Conservation (phyloP, 2,113 vertebrate species). For the Heterocephalus glaber region DNA sequence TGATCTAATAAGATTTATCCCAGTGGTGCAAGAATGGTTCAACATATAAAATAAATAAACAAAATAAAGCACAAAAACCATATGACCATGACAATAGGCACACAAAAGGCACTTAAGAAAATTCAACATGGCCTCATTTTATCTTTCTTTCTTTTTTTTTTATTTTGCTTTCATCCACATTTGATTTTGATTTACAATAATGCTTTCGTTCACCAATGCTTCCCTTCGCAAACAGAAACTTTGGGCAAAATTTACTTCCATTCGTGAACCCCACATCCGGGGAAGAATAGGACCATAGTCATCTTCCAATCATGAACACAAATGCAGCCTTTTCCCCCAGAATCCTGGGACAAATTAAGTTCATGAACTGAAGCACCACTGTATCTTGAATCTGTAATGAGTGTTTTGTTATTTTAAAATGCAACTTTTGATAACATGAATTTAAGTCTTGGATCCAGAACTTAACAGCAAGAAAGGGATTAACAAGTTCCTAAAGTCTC, state of each 20-base stretch:
- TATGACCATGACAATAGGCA: neutral
- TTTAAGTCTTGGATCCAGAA: neutral
- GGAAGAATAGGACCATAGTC: no score
- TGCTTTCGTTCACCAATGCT: neutral
- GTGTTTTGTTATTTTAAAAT: neutral
- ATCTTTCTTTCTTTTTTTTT: no score
- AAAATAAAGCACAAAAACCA: neutral
- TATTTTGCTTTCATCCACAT: no score
- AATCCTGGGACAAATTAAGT: neutral
- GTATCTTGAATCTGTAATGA: neutral
- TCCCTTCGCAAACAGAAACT: neutral
- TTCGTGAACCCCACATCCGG: neutral
- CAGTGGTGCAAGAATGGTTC: neutral
- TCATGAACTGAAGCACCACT: neutral
- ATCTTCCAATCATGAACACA: no score
- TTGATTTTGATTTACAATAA: no score
- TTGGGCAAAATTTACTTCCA: neutral
- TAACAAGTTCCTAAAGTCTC: neutral
- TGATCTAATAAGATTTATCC: neutral
- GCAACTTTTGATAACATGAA: neutral
- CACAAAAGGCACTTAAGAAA: neutral
- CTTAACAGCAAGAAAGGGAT: neutral
- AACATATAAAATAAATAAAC: neutral
- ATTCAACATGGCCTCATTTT: neutral
- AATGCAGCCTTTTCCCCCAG: neutral